Evolutionary conservation across 2,888 invertebrate species (phyloP).

Genomic region (Euphydryas editha): DNA sequence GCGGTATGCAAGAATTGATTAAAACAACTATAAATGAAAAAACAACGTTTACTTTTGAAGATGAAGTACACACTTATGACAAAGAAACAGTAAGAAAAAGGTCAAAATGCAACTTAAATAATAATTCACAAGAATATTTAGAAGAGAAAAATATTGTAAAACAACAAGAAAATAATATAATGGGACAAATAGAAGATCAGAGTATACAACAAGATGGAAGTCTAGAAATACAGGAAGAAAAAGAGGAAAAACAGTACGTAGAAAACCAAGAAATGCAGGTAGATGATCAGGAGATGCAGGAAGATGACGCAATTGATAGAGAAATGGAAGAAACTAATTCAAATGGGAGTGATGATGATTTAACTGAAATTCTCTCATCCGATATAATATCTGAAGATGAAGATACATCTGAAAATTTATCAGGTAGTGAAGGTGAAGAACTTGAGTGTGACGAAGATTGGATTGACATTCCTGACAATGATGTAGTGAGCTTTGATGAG

Average conservation of each 20-base stretch:
- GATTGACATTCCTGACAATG: slow-evolving; percentile 2
- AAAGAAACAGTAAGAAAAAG: no score
- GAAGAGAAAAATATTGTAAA: no score
- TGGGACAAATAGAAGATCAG: neutral
- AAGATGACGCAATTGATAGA: neutral
- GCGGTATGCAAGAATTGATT: slow-evolving; percentile 33
- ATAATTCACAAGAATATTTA: no score
- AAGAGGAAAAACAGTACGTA: no score
- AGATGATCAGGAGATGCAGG: no score
- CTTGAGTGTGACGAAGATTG: neutral
- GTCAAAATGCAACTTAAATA: no score
- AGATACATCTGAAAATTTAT: neutral
- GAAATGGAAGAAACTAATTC: neutral
- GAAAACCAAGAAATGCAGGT: no score
- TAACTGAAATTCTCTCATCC: neutral
- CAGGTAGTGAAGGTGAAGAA: neutral
- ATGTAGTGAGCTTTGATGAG: neutral
- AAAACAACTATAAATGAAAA: slow-evolving; percentile 30
- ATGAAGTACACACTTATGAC: no score
- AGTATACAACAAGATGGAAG: no score
- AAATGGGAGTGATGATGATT: slow-evolving; percentile 1
- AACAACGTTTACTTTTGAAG: slow-evolving; percentile 5
- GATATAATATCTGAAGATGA: slow-evolving; percentile 1
- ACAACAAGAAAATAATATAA: neutral
- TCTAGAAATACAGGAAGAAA: no score